Evolutionary conservation across 2,797 vertebrate species (phyloP).

Genomic region (Acanthurus tractus): DNA sequence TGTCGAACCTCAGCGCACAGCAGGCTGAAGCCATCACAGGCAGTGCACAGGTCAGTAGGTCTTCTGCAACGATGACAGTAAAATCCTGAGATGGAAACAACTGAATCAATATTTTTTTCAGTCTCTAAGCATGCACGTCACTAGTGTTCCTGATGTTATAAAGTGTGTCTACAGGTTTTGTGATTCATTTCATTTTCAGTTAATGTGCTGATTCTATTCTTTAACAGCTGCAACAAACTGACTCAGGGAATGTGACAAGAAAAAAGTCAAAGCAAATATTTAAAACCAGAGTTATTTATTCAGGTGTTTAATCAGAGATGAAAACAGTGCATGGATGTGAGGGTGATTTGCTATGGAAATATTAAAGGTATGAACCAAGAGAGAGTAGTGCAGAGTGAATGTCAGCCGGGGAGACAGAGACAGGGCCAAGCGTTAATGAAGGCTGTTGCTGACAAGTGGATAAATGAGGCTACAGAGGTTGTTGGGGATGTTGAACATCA

Average conservation of each 20-base stretch:
- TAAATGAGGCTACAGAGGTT: too few species aligned
- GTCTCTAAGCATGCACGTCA: background rate
- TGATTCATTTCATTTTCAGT: too few species aligned
- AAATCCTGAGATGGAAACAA: background rate
- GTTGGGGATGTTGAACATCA: too few species aligned
- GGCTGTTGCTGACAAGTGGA: too few species aligned
- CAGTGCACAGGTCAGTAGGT: conserved; percentile 90
- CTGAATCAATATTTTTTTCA: background rate
- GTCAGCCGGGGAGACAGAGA: too few species aligned
- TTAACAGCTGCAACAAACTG: too few species aligned
- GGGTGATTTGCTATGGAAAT: too few species aligned
- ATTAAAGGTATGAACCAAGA: too few species aligned
- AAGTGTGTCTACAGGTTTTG: background rate
- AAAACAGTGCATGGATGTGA: background rate
- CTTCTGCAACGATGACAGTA: conserved; percentile 1
- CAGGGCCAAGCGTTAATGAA: too few species aligned
- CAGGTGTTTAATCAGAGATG: background rate
- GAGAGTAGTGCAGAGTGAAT: too few species aligned
- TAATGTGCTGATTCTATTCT: too few species aligned
- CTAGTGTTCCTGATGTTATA: background rate
- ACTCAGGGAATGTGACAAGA: background rate
- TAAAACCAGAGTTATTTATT: background rate
- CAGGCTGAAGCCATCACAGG: conserved; percentile 92
- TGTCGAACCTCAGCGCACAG: conserved; percentile 89
- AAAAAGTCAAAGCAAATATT: background rate